phyloP scores from a whole-genome alignment of 2,797 vertebrate species.

The Masticophis lateralis region DNA sequence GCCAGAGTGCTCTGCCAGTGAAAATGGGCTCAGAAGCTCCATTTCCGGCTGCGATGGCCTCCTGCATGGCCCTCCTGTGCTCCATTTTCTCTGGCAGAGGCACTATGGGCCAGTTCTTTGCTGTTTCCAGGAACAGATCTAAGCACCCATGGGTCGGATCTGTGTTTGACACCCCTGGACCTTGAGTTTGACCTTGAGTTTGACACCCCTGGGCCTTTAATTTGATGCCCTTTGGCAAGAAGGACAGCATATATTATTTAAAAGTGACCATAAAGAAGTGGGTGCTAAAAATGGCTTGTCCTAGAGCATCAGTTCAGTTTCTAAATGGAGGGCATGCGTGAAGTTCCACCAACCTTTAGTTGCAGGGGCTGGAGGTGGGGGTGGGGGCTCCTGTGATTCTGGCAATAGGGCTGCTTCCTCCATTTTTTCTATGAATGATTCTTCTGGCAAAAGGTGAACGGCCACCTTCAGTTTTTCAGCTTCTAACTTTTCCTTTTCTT shows the following conservation, averaged over 20 bases:
- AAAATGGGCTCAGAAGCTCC: no score
- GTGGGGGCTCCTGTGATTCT: background rate
- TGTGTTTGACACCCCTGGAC: no score
- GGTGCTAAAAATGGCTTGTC: background rate
- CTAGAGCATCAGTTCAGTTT: background rate
- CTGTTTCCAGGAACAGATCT: no score
- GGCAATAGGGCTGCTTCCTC: slow-evolving; percentile 29
- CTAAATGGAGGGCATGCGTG: background rate
- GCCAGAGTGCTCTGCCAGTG: no score
- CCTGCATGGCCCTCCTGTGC: no score
- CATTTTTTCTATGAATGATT: slow-evolving; percentile 40
- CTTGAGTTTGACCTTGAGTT: no score
- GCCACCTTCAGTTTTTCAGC: slow-evolving; percentile 41
- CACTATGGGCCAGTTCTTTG: no score
- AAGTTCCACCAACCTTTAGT: slow-evolving; percentile 44
- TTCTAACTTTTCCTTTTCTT: slow-evolving; percentile 59
- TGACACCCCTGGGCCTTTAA: background rate
- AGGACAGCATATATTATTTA: background rate
- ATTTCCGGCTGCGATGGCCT: no score
- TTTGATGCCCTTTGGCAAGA: background rate
- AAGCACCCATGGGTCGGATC: no score
- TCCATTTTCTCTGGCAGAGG: no score
- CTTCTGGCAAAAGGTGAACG: background rate
- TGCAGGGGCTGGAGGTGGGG: slow-evolving; percentile 5
- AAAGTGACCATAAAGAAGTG: background rate